Evolutionary conservation across 2,888 invertebrate species (phyloP).

Genomic region (Scrobipalpa costella): DNA sequence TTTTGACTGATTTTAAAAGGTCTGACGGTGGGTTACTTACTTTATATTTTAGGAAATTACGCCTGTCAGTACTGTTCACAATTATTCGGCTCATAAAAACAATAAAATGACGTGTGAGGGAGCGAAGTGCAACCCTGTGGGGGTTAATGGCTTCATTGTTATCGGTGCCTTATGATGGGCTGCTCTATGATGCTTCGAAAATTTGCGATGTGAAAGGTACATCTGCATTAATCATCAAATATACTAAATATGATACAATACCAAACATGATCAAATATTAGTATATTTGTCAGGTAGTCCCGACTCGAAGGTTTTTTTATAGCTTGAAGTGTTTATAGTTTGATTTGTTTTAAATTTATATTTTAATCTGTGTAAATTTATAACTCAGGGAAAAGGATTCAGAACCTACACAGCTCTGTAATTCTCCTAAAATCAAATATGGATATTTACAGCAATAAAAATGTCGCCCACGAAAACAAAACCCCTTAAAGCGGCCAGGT

Average conservation of each 20-base stretch:
- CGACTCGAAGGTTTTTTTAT: too few relatives aligned
- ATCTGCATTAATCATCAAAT: too few relatives aligned
- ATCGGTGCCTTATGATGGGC: slow-evolving; percentile 37
- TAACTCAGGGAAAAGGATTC: too few relatives aligned
- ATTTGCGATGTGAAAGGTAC: too few relatives aligned
- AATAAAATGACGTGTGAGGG: slow-evolving; percentile 29
- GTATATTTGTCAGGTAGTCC: too few relatives aligned
- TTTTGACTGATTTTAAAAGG: background rate
- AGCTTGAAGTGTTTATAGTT: too few relatives aligned
- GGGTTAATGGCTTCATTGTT: slow-evolving; percentile 74
- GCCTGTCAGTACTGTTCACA: slow-evolving; percentile 13
- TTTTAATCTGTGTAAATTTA: too few relatives aligned
- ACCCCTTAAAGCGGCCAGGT: slow-evolving; percentile 28
- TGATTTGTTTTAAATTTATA: too few relatives aligned
- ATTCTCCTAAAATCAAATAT: too few relatives aligned
- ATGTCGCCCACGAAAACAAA: background rate
- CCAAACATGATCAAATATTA: too few relatives aligned
- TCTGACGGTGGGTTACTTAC: background rate
- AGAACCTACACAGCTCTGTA: too few relatives aligned
- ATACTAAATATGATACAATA: too few relatives aligned
- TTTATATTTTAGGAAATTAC: slow-evolving; percentile 9
- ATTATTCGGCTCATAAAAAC: slow-evolving; percentile 27
- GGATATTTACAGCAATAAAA: background rate
- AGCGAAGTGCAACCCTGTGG: slow-evolving; percentile 32
- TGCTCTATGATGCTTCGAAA: background rate